A percentile compares a stretch with the other conserved stretches of the same genome.
Evolutionary conservation across 2,888 invertebrate species (phyloP).

Genomic region (Priocnemis perturbator): DNA sequence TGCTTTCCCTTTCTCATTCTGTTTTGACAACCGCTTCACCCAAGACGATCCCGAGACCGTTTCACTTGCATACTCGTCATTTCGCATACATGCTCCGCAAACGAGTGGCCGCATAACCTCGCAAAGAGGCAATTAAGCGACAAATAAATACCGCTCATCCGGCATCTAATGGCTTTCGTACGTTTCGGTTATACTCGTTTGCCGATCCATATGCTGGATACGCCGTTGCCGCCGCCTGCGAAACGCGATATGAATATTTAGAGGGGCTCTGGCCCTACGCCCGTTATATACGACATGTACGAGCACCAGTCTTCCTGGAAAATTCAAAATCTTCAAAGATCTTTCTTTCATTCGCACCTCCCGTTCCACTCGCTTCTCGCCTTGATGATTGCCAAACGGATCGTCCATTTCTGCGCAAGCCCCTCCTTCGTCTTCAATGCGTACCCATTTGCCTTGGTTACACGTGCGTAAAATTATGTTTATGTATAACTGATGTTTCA

Average conservation of each 20-base stretch:
- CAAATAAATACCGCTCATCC: constrained; percentile 50
- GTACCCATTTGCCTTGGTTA: no score
- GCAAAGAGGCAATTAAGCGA: constrained; percentile 43
- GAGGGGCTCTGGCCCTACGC: constrained; percentile 15
- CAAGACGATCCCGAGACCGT: no score
- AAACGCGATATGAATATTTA: constrained; percentile 57
- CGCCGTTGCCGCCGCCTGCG: constrained; percentile 36
- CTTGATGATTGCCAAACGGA: no score
- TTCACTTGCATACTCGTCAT: no score
- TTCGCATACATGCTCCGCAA: no score
- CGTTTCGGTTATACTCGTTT: constrained; percentile 48
- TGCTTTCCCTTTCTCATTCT: no score
- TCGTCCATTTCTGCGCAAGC: no score
- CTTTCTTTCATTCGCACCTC: constrained; percentile 25
- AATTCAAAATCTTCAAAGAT: constrained; percentile 19
- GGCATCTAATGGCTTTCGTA: constrained; percentile 51
- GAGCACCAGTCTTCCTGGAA: constrained; percentile 24
- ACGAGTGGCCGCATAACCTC: neutral
- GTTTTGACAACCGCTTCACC: no score
- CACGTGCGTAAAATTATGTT: no score
- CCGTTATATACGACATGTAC: constrained; percentile 13
- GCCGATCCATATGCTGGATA: constrained; percentile 47
- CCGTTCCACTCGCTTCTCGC: neutral
- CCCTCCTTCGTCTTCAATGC: no score
- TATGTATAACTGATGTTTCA: no score